Base-by-base conservation (phyloP, 2,888 invertebrate species). In the Corbicula japonica region DNA sequence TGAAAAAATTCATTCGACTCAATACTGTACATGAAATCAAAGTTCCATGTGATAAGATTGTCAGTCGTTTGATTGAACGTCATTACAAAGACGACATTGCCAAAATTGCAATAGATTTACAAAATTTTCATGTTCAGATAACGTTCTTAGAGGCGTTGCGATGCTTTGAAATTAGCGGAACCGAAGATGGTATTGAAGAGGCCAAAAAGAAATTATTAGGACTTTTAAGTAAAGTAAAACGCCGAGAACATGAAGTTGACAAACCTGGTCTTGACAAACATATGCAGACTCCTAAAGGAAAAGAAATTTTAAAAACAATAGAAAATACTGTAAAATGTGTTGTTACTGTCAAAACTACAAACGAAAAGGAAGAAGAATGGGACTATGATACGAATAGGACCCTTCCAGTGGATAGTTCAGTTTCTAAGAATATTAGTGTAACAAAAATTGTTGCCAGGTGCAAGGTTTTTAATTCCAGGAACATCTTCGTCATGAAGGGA, bases 11-110 rank as follows among this genome's bases (percentile, higher is more conserved):
- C 46, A 41, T 86, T 12, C 50, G 62, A 23, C 44, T 56, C 3
- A 83, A 86, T 69, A 77, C 79, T 41, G 56, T 79, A n/a, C 56
- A 68, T 48, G 54, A 46, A 15, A 28, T 76, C 18, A 50, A 63
- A 26, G 44, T 76, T 6, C 32, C 50, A 28, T 60, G 81, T 46
- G 18, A 65, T 4, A 72, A 63, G 30, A 61, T 63, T 18, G 48
- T 74, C 1, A 50, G 69, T 38, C n/a, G 46, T 18, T 83, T 87
- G 30, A 30, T 88, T 4, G 65, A 70, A 1, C 70, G 44, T 15
- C 60, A 85, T 23, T 60, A 71, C 48, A 66, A 71, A 26, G 8
- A 52, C n/a, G 76, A 82, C 8, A 34, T 87, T 8, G 48, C 61
- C 0, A 21, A 38, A 1, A 70, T 88, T 32, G 35, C 50, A 28